phyloP scores from a whole-genome alignment of 2,888 invertebrate species.

The Brassicogethes aeneus region DNA sequence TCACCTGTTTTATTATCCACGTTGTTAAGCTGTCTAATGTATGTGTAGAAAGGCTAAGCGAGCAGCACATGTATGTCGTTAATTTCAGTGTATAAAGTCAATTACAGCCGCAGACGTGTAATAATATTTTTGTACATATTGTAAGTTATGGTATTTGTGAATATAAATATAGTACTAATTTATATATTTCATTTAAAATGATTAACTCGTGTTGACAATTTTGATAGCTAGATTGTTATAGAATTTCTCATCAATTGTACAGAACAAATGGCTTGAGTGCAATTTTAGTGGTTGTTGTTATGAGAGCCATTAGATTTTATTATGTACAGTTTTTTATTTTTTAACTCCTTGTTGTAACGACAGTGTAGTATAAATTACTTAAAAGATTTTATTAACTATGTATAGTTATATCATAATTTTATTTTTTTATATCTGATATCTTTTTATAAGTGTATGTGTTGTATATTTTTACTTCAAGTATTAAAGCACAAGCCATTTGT shows the following conservation, averaged over 20 bases:
- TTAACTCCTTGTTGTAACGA: conserved; percentile 24
- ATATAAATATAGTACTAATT: conserved; percentile 43
- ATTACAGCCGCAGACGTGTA: conserved; percentile 44
- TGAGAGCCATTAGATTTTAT: conserved; percentile 34
- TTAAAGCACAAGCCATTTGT: conserved; percentile 39
- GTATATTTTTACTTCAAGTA: conserved; percentile 30
- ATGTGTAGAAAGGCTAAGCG: conserved; percentile 8
- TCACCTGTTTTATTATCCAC: conserved; percentile 31
- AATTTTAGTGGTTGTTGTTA: conserved; percentile 37
- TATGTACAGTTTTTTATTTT: conserved; percentile 34
- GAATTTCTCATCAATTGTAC: conserved; percentile 39
- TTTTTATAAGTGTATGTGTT: conserved; percentile 32
- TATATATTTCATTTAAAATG: conserved; percentile 43
- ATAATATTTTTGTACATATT: conserved; percentile 50
- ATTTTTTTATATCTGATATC: conserved; percentile 36
- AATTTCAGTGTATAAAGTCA: conserved; percentile 47
- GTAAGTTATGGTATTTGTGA: conserved; percentile 43
- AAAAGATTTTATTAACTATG: conserved; percentile 34
- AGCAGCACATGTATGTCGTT: conserved; percentile 22
- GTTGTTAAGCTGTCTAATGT: conserved; percentile 15
- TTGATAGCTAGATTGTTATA: conserved; percentile 43
- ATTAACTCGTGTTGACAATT: conserved; percentile 44
- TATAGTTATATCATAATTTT: conserved; percentile 36
- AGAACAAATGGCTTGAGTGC: conserved; percentile 44
- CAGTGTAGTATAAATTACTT: conserved; percentile 35